Evolutionary conservation across 2,888 invertebrate genomes (phyloP), one percentile per base, ranked within the genome.

Genomic region (Pantelozetes paolii): DNA sequence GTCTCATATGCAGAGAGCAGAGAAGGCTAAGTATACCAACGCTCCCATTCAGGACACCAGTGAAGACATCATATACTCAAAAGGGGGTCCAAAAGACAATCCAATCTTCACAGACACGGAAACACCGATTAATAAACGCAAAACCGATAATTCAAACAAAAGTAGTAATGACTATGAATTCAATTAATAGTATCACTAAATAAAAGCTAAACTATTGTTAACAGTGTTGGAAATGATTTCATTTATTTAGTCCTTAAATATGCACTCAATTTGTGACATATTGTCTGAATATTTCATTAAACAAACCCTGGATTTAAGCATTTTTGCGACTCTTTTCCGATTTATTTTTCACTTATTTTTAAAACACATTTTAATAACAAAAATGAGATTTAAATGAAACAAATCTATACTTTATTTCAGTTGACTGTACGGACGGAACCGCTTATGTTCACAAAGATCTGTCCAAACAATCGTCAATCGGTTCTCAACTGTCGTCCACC

Each of bases 161-260:
- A 57, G 26, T 15, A 57, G 57, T 57, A 57, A 57, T 57, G 57
- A 57, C 6, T 57, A 57, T 28, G 13, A 57, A 15, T 57, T 57
- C 26, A 15, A 28, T 28, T 57, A 26, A 57, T 26, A 26, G 15
- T 5, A 13, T n/a, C 8, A n/a, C 18, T 50, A 50, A 5, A 13
- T 50, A 13, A 5, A 11, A 8, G 8, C 20, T 50, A n/a, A n/a
- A 50, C 5, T 50, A 50, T 50, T 11, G 5, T 50, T 50, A n/a
- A n/a, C n/a, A n/a, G n/a, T n/a, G 8, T 50, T 50, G 8, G 5
- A 40, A 40, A 40, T 40, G 6, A 40, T 50, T 5, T 50, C 8
- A 50, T 13, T 50, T 50, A 50, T 50, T 11, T 8, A n/a, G 5
- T n/a, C 8, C 18, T 50, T 18, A n/a, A n/a, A 50, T 50, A n/a